A percentile compares a stretch with the other conserved stretches of the same genome.
phyloP scores from a whole-genome alignment of 2,113 vertebrate genomes.

The Callipepla squamata region DNA sequence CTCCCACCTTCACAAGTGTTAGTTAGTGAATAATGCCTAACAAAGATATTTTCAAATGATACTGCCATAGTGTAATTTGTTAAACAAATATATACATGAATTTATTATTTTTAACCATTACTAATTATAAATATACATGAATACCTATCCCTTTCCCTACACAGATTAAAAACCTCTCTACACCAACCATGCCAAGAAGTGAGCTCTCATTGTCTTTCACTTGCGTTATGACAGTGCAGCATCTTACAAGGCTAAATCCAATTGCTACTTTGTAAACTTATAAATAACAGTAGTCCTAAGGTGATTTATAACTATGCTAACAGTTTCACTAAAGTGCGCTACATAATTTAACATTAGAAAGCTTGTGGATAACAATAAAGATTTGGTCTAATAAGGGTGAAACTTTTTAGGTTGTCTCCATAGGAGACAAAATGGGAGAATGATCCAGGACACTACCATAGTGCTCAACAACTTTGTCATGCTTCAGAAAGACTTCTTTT shows the following conservation, averaged over 20 bases:
- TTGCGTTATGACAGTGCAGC: not conserved
- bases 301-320: not conserved
- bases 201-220: not conserved
- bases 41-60: not conserved
- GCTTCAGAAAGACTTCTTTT: constrained; percentile 79
- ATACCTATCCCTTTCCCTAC: not conserved
- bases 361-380: not conserved
- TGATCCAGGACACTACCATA: constrained; percentile 83
- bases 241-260: not conserved
- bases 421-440: constrained; percentile 74
- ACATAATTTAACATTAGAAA: not conserved
- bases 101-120: constrained; percentile 39
- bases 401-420: constrained; percentile 77
- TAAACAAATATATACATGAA: not conserved
- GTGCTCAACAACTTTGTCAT: constrained; percentile 80
- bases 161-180: constrained; percentile 23
- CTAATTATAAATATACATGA: not conserved
- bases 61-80: not conserved
- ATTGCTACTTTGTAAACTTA: not conserved
- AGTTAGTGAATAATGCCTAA: not conserved
- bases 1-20: not conserved
- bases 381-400: not conserved
- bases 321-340: not conserved
- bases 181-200: not conserved
- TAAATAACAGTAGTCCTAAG: not conserved